A percentile compares a stretch with the other conserved stretches of the same genome.
Conservation (phyloP, 2,113 vertebrate species). For the Bettongia penicillata region DNA sequence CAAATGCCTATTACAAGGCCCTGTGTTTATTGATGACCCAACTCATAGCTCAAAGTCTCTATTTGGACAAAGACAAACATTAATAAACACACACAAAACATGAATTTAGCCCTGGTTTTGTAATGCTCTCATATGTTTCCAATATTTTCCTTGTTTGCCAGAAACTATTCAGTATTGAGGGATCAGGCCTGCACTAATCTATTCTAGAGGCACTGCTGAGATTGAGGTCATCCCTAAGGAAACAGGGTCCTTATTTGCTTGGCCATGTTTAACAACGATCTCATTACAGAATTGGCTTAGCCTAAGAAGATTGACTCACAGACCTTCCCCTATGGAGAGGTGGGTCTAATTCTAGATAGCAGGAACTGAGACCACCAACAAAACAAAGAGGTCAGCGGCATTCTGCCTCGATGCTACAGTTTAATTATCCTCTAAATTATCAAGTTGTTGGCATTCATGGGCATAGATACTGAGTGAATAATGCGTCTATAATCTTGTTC, state of each 20-base stretch:
- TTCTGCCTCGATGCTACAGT: constrained; percentile 54
- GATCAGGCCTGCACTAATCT: constrained; percentile 3
- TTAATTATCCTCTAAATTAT: constrained; percentile 80
- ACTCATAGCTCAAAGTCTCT: constrained; percentile 37
- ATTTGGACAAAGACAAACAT: constrained; percentile 50
- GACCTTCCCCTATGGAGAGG: constrained; percentile 63
- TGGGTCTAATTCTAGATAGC: constrained; percentile 2
- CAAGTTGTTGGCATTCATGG: constrained; percentile 10
- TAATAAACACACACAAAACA: constrained; percentile 23
- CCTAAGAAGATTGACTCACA: not conserved
- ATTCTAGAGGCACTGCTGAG: constrained; percentile 47
- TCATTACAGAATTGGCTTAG: constrained; percentile 57
- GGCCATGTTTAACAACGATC: constrained; percentile 60
- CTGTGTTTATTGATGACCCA: constrained; percentile 37
- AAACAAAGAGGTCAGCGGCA: constrained; percentile 77
- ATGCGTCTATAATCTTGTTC: constrained; percentile 30
- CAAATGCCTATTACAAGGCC: not conserved
- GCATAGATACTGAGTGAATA: not conserved
- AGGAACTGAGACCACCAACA: constrained; percentile 73
- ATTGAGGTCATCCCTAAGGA: constrained; percentile 53
- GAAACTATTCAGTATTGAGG: constrained; percentile 20
- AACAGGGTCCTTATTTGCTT: constrained; percentile 64
- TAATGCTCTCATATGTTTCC: constrained; percentile 5
- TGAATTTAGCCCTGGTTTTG: constrained; percentile 53
- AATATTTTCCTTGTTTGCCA: constrained; percentile 59